Percentiles rank a stretch among this genome's conserved stretches.
Conservation (phyloP, 92 coral and sea anemone species). For the Galaxea fascicularis region DNA sequence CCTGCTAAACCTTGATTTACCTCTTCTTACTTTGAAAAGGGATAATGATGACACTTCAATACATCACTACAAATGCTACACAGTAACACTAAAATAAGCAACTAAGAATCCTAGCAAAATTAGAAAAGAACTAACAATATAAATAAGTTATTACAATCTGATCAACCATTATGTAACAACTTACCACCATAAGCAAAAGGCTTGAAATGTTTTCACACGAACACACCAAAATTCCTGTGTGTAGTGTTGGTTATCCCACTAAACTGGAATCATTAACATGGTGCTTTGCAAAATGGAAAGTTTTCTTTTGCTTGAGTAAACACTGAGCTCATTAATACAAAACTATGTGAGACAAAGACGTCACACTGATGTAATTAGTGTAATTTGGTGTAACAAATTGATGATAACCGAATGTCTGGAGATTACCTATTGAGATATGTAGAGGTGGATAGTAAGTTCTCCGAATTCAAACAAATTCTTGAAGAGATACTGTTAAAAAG, state of each 20-base stretch:
- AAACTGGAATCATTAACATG: neutral
- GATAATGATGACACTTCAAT: neutral
- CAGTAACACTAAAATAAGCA: conserved; percentile 14
- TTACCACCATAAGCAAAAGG: neutral
- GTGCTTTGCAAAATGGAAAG: conserved; percentile 24
- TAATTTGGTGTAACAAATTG: neutral
- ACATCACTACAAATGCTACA: neutral
- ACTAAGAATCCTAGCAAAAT: neutral
- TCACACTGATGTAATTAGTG: neutral
- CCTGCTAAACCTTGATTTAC: no score
- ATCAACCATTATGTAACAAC: neutral
- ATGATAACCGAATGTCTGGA: neutral
- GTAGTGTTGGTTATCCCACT: neutral
- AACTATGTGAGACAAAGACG: neutral
- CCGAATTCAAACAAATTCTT: neutral
- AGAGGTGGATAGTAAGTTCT: neutral
- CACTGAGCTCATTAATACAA: conserved; percentile 18
- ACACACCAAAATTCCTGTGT: no score
- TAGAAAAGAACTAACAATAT: neutral
- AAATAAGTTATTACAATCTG: neutral
- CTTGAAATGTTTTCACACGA: neutral
- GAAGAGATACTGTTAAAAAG: neutral
- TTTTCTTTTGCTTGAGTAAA: conserved; percentile 16
- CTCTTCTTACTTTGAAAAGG: neutral
- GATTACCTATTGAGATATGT: neutral